Evolutionary conservation across 1,140 invertebrate species (phyloP).

Genomic region (Teleogryllus occipitalis): DNA sequence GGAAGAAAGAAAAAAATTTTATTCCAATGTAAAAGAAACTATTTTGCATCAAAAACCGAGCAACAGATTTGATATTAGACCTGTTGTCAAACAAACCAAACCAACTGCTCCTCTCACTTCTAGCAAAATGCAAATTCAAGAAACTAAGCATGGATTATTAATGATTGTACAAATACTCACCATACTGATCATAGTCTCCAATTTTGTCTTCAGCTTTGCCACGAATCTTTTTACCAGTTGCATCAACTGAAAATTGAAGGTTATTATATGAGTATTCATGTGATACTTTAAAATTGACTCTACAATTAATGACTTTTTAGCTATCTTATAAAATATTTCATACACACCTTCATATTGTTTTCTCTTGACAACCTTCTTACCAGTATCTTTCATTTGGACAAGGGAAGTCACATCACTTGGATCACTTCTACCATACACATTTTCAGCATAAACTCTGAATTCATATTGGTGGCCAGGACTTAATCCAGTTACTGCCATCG

Average conservation of each 20-base stretch:
- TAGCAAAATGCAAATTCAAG: not conserved
- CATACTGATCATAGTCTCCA: conserved; percentile 93
- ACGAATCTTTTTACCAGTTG: conserved; percentile 84
- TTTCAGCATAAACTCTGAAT: conserved; percentile 93
- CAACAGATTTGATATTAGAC: too few species aligned
- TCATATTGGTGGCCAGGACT: conserved; percentile 90
- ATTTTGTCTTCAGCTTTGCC: conserved; percentile 82
- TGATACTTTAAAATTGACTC: too few species aligned
- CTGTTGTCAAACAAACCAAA: too few species aligned
- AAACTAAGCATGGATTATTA: not conserved
- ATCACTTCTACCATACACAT: conserved; percentile 91
- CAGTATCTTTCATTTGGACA: conserved; percentile 72
- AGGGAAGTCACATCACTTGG: conserved; percentile 76
- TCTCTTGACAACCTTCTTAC: conserved; percentile 66
- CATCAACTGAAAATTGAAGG: conserved; percentile 57
- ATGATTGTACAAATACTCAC: conserved; percentile 35
- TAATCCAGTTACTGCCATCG: conserved; percentile 78
- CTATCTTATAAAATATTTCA: not conserved
- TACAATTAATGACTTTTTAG: too few species aligned
- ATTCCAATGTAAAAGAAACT: too few species aligned
- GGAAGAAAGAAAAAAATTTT: too few species aligned
- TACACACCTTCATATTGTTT: conserved; percentile 57
- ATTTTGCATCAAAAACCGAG: too few species aligned
- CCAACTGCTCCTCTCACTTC: too few species aligned
- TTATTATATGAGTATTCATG: not conserved